phyloP scores from a whole-genome alignment of 2,797 vertebrate species.

The Anisognathus igniventris region DNA sequence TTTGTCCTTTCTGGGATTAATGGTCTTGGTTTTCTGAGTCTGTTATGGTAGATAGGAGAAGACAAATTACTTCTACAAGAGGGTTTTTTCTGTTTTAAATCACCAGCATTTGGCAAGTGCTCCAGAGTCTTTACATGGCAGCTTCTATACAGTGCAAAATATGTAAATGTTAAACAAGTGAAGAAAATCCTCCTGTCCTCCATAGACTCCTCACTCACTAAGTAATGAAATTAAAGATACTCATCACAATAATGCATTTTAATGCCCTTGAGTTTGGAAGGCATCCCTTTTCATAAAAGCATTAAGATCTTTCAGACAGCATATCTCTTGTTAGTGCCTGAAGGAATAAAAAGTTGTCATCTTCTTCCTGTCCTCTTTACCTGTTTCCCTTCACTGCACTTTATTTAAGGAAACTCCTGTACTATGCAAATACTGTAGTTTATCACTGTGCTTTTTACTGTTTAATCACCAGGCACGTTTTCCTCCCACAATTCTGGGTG shows the following conservation, averaged over 20 bases:
- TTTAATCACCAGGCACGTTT: neutral
- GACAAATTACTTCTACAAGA: neutral
- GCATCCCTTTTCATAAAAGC: neutral
- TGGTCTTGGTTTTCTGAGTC: neutral
- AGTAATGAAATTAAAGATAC: neutral
- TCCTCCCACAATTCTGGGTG: neutral
- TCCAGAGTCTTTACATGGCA: neutral
- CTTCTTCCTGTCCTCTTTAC: neutral
- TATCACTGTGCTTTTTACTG: neutral
- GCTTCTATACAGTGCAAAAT: neutral
- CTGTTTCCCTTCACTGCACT: neutral
- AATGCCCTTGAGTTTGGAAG: neutral
- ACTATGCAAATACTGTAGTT: neutral
- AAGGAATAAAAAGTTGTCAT: neutral
- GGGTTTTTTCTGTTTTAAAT: neutral
- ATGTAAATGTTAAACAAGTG: neutral
- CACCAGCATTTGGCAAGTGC: neutral
- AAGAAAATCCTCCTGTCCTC: neutral
- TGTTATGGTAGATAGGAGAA: neutral
- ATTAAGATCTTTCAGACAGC: neutral
- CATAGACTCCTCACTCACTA: neutral
- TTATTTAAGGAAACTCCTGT: neutral
- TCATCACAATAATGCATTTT: neutral
- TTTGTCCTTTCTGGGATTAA: neutral
- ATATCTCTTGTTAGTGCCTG: neutral